Evolutionary conservation across 2,113 vertebrate genomes (phyloP), one percentile per base, ranked within the genome.

Genomic region (Stegostoma tigrinum): DNA sequence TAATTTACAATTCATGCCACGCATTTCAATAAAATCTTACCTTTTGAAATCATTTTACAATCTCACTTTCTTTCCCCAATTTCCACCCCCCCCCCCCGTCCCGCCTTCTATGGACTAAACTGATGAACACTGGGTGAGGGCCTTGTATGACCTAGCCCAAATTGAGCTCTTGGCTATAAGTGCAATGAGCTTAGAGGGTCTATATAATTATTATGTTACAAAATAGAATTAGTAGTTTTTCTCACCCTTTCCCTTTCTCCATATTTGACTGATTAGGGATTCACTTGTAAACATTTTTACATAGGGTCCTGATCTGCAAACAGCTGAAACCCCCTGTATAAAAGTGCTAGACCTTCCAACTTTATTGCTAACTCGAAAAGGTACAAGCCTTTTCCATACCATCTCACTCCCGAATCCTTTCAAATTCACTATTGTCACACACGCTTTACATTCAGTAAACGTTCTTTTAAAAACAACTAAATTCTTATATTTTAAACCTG

Each of bases 121-220:
- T 95, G 94, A 95, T 52, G 67, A 95, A 95, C 94, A 95, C 68
- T 95, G 94, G 68, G 68, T 48, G 21, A 95, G 94, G 45, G 67
- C 94, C 68, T 95, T 95, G 94, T 75, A 95, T 52, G 68, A 95
- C 68, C 24, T 30, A 72, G 94, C 94, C 67, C 94, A 95, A 95
- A 52, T 52, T 72, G 24, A 95, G 89, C 94, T 95, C 94, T 75
- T 4, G 94, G 67, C 94, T 95, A 52, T 30, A 95, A 95, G 94
- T 95, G 94, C 94, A 95, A 95, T 95, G 94, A 95, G 94, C 94
- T 95, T 95, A 95, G 94, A 95, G 94, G 94, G 94, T 95, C 68
- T 72, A 95, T 95, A 95, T 95, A 95, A 72, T 95, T 94, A 95
- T 95, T 95, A 95, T 95, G 94, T 72, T 95, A 95, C 94, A 95